These are phyloP conservation scores for Hipposideros armiger DNA, from an alignment of 2,113 vertebrate genomes.

Conservation along the genomic window DNA sequence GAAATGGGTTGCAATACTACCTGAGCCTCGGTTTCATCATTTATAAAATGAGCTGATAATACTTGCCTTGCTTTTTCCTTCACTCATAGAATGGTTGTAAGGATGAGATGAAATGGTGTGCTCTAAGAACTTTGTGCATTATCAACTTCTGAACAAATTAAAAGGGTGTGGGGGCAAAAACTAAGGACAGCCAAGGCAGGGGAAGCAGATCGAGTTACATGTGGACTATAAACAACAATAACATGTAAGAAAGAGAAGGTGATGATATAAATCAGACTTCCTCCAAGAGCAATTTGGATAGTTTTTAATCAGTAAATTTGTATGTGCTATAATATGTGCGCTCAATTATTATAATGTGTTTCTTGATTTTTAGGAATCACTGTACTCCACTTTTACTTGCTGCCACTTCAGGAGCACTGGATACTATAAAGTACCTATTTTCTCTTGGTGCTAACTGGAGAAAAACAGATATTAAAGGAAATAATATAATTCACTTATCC, in stretches of 20 bases:
- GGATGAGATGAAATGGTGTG: background rate
- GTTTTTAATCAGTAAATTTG: background rate
- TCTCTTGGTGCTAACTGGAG: constrained; percentile 87
- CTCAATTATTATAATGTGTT: background rate
- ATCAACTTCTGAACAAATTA: background rate
- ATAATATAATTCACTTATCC: constrained; percentile 88
- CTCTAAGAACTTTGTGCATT: background rate
- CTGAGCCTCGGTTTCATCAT: background rate
- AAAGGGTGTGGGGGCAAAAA: background rate
- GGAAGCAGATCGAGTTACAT: background rate
- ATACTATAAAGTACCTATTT: constrained; percentile 87
- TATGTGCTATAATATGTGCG: too few species aligned
- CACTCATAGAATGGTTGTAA: background rate
- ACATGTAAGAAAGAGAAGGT: background rate
- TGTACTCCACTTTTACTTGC: constrained; percentile 88
- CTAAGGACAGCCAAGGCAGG: background rate
- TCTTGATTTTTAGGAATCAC: constrained; percentile 80
- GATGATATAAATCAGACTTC: background rate
- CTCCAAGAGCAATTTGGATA: background rate
- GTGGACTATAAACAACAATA: background rate
- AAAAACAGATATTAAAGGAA: constrained; percentile 87
- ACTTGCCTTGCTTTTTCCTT: background rate
- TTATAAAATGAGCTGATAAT: background rate
- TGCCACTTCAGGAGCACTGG: constrained; percentile 88
- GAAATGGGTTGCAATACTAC: background rate